Base-by-base conservation (phyloP, 2,797 vertebrate species). In the Sciurus carolinensis region DNA sequence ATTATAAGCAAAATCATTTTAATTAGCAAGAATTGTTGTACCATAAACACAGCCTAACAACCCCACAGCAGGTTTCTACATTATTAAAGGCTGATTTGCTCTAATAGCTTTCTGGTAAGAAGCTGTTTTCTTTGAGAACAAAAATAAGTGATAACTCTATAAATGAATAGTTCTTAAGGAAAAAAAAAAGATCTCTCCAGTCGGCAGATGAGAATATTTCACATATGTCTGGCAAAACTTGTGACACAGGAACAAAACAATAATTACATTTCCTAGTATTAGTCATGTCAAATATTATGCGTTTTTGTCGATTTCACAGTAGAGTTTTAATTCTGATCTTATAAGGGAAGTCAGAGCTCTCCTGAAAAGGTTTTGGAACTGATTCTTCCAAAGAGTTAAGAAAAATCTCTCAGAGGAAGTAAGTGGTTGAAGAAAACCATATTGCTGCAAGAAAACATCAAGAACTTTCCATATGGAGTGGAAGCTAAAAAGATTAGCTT, bases 21-120 rank as follows among this genome's bases (percentile, higher is more conserved):
- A 97, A 97, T 97, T 96, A 97, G 93, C 90, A 96, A 86, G 96
- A 97, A 84, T 71, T 95, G 73, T 76, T 95, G 82, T 89, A 87
- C 85, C 93, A 83, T 95, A 94, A 97, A 92, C 96, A 97, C 66
- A 94, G 42, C 88, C 96, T 97, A 94, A 92, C 80, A 87, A 83
- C 9, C 36, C 84, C 93, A 89, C 88, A 95, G 97, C 96, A 95
- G 88, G 85, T 47, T 92, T 95, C 92, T 90, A 87, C 47, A 82
- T 95, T 94, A 96, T 89, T 95, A 95, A 96, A 86, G 96, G 92
- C 96, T 94, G 92, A 91, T 95, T 93, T 96, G 95, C 94, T 97
- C 80, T 96, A 96, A 96, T 81, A 96, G 91, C 73, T 95, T 82
- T 94, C 85, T 89, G 91, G 59, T 90, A 95, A 96, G 94, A 87